Conservation (phyloP, 2,888 invertebrate genomes). For the Xylophagus ater region DNA sequence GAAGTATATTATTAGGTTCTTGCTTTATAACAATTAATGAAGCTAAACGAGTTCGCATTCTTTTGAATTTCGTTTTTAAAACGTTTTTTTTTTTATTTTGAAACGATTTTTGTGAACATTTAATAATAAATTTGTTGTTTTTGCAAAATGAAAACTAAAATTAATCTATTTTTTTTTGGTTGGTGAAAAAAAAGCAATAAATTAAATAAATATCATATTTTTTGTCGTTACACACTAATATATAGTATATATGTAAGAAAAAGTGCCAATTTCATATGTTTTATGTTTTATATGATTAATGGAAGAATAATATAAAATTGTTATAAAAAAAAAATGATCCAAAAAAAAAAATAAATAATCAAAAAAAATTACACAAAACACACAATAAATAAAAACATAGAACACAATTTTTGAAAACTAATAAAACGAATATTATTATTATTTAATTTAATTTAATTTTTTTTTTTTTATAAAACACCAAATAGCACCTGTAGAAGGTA, state of each 20-base stretch:
- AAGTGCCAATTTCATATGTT: no score
- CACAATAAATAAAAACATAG: conserved; percentile 18
- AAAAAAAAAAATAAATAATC: conserved; percentile 10
- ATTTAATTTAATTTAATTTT: no score
- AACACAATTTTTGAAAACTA: conserved; percentile 10
- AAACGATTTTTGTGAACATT: no score
- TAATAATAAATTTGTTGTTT: no score
- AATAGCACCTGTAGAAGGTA: conserved; percentile 37
- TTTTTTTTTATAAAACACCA: conserved; percentile 20
- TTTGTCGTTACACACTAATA: no score
- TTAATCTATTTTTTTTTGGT: not conserved
- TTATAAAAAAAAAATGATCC: no score
- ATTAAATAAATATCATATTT: not conserved
- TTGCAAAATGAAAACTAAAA: no score
- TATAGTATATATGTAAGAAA: no score
- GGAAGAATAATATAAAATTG: no score
- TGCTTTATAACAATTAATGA: conserved; percentile 40
- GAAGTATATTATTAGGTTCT: conserved; percentile 25
- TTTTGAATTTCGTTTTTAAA: conserved; percentile 9
- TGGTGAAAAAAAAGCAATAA: not conserved
- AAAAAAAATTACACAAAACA: conserved; percentile 16
- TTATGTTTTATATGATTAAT: no score
- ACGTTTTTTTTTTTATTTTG: not conserved
- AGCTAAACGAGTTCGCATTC: conserved; percentile 40
- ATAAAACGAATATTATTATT: no score